A percentile compares a stretch with the other conserved stretches of the same genome.
Conservation (phyloP, 2,113 vertebrate species). For the Indicator indicator region DNA sequence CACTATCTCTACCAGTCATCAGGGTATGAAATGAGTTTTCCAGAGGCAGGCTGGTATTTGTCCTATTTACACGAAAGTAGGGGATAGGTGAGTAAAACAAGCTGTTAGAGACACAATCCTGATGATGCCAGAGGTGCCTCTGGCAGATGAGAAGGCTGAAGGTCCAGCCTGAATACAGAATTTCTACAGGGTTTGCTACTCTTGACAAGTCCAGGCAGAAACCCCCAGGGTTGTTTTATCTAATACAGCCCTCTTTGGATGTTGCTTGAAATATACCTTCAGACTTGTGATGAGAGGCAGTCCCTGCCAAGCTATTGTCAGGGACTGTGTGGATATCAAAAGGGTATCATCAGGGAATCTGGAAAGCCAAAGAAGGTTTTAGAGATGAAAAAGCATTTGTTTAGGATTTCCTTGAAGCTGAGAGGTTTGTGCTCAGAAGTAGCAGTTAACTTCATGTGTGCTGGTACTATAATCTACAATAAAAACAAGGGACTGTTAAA, state of each 20-base stretch:
- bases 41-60: not conserved
- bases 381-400: not conserved
- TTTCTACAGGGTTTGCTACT: not conserved
- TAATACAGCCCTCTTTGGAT: not conserved
- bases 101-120: not conserved
- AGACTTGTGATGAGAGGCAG: not conserved
- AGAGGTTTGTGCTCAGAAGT: not conserved
- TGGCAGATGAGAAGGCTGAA: not conserved
- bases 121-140: not conserved
- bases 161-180: not conserved
- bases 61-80: not conserved
- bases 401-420: not conserved
- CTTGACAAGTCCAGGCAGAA: not conserved
- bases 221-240: not conserved
- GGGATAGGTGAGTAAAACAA: not conserved
- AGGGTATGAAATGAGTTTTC: not conserved
- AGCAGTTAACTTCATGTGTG: not conserved
- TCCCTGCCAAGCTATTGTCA: not conserved
- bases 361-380: not conserved
- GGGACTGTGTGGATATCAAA: not conserved
- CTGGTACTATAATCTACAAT: not conserved
- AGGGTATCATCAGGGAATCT: not conserved
- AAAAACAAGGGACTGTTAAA: not conserved
- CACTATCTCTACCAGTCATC: not conserved
- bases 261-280: not conserved